Conservation (phyloP, 2,113 vertebrate genomes). For the Brachionichthys hirsutus region DNA sequence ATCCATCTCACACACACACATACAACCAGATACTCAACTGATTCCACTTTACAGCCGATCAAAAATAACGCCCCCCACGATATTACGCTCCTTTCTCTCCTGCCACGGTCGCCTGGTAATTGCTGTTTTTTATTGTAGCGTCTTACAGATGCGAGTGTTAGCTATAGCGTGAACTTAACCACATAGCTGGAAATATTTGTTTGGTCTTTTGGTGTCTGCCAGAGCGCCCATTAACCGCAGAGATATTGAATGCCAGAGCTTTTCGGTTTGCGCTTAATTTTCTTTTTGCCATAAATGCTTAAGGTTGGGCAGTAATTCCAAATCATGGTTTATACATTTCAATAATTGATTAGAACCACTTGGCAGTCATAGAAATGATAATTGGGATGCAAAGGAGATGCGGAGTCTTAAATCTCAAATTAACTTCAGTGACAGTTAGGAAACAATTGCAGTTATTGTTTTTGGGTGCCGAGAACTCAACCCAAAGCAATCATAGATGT, state of each 20-base stretch:
- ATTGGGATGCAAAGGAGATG: background rate
- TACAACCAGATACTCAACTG: slow-evolving; percentile 36
- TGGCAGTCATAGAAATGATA: too few relatives aligned
- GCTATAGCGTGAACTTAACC: slow-evolving; percentile 52
- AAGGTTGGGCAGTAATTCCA: too few relatives aligned
- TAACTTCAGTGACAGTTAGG: background rate
- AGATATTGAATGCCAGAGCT: background rate
- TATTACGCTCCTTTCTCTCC: slow-evolving; percentile 58
- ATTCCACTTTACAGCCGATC: slow-evolving; percentile 57
- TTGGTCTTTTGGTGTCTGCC: slow-evolving; percentile 15
- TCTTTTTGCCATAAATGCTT: too few relatives aligned
- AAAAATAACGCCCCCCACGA: slow-evolving; percentile 56
- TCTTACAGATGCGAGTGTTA: slow-evolving; percentile 63
- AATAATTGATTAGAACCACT: slow-evolving; percentile 6
- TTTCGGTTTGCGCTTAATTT: background rate
- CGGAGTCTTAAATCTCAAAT: too few relatives aligned
- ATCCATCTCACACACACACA: slow-evolving; percentile 46
- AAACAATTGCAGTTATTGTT: background rate
- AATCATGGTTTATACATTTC: too few relatives aligned
- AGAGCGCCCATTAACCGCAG: slow-evolving; percentile 12
- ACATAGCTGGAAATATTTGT: slow-evolving; percentile 43
- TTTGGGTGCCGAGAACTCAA: too few relatives aligned
- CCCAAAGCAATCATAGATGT: too few relatives aligned
- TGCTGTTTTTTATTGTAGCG: slow-evolving; percentile 64
- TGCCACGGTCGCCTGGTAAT: slow-evolving; percentile 63